These are phyloP conservation scores for Penaeus chinensis DNA, from an alignment of 1,140 invertebrate species.

Conservation along the genomic window DNA sequence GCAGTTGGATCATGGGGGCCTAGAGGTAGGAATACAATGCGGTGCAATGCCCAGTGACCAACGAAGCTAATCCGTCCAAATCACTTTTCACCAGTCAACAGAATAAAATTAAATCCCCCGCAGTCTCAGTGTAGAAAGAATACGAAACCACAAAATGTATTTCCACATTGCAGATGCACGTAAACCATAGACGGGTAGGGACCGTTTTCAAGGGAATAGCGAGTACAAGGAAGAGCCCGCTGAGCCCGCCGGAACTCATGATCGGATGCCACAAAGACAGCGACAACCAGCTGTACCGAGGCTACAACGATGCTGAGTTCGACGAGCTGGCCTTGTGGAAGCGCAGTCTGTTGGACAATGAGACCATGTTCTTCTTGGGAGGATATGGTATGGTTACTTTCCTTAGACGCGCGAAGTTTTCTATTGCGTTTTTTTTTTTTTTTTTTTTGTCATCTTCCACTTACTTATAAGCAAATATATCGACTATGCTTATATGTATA, in stretches of 20 bases:
- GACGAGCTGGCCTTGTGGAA: constrained; percentile 66
- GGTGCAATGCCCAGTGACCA: neutral
- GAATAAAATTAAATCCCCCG: neutral
- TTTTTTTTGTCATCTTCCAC: too few species aligned
- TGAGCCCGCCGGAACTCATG: constrained; percentile 60
- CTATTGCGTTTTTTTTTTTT: too few species aligned
- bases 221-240: constrained; percentile 9
- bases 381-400: constrained; percentile 63
- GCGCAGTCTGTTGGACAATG: constrained; percentile 45
- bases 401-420: neutral
- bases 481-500: too few species aligned
- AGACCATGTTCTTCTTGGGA: constrained; percentile 64
- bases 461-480: too few species aligned
- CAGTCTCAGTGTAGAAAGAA: neutral
- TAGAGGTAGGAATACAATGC: constrained; percentile 25
- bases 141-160: neutral
- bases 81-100: too few species aligned
- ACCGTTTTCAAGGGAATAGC: constrained; percentile 31
- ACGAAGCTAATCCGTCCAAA: too few species aligned
- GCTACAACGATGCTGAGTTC: constrained; percentile 58
- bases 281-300: constrained; percentile 45
- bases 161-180: constrained; percentile 57
- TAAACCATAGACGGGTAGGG: constrained; percentile 52
- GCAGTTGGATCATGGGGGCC: neutral
- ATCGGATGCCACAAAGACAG: constrained; percentile 64